Conservation (phyloP, 2,113 vertebrate species). For the Empidonax traillii region DNA sequence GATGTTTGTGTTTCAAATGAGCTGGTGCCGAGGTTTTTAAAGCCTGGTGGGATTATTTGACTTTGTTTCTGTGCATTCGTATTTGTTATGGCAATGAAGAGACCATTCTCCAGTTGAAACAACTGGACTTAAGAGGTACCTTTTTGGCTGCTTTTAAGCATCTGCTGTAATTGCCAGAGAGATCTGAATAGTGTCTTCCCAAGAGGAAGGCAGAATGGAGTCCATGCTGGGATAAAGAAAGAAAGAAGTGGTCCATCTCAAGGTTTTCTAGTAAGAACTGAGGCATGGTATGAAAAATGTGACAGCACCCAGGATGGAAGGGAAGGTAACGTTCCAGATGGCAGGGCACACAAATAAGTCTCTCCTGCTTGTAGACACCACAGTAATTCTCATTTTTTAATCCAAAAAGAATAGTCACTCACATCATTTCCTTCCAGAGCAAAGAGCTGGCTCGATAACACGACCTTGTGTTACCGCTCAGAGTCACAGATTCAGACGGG, state of each 20-base stretch:
- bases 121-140: neutral
- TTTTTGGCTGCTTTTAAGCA: neutral
- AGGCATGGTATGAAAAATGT: constrained; percentile 1
- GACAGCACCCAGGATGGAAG: neutral
- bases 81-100: neutral
- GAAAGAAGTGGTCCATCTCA: neutral
- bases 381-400: constrained; percentile 24
- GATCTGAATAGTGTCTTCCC: neutral
- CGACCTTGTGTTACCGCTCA: neutral
- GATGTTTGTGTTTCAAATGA: neutral
- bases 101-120: neutral
- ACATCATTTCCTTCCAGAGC: neutral
- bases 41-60: neutral
- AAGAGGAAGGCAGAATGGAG: neutral
- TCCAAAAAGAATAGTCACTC: neutral
- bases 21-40: neutral
- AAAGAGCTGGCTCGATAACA: neutral
- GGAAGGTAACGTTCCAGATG: constrained; percentile 8
- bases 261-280: neutral
- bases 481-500: neutral
- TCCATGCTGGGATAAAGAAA: neutral
- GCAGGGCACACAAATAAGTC: neutral
- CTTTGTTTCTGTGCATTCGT: neutral
- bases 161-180: neutral
- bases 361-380: neutral